Evolutionary conservation across 2,113 vertebrate species (phyloP).

Genomic region (Pelecanoides urinatrix): DNA sequence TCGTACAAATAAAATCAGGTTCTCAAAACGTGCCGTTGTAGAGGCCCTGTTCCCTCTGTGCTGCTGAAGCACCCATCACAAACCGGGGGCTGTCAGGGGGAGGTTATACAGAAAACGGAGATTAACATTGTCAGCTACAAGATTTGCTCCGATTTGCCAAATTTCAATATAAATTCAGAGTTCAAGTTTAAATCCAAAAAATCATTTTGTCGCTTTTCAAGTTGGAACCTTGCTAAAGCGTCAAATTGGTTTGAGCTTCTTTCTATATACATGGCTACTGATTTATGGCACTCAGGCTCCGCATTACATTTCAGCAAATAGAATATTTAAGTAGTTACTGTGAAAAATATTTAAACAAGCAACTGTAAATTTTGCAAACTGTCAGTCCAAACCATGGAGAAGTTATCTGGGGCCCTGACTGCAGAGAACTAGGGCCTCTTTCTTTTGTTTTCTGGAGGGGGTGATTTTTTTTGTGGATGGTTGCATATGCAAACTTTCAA

Average conservation of each 20-base stretch:
- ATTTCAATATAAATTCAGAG: neutral
- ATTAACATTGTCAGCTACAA: neutral
- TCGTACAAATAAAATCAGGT: neutral
- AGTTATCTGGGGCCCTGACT: neutral
- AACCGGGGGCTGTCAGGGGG: neutral
- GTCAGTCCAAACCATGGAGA: neutral
- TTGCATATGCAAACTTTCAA: neutral
- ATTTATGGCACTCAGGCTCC: neutral
- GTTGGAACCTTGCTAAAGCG: neutral
- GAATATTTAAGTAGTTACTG: neutral
- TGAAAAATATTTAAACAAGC: neutral
- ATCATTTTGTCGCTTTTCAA: neutral
- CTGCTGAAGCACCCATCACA: neutral
- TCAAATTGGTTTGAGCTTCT: neutral
- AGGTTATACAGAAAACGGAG: accelerated
- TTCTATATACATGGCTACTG: accelerated
- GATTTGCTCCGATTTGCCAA: neutral
- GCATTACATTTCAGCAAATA: neutral
- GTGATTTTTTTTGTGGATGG: too few species aligned
- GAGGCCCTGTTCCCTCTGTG: neutral
- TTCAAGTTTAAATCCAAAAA: neutral
- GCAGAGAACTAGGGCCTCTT: neutral
- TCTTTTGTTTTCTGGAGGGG: neutral
- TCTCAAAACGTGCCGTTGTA: accelerated
- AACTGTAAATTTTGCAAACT: neutral